phyloP scores from a whole-genome alignment of 2,888 invertebrate species.

The Drosophila longiperda region DNA sequence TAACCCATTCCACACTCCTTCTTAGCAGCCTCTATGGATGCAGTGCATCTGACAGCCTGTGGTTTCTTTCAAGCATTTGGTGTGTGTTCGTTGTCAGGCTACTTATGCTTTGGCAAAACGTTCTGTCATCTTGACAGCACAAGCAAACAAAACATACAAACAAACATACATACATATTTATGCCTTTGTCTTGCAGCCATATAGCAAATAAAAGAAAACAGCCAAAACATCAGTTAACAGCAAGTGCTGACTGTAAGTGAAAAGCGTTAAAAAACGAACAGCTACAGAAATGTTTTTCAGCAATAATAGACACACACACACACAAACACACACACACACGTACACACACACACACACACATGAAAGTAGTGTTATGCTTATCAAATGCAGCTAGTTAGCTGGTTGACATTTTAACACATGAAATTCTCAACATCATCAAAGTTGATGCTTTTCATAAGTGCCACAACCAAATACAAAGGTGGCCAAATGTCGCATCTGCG shows the following conservation, averaged over 20 bases:
- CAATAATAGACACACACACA: conserved; percentile 36
- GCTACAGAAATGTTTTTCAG: conserved; percentile 48
- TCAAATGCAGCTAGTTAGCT: conserved; percentile 74
- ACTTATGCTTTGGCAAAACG: conserved; percentile 71
- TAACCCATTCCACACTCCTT: conserved; percentile 11
- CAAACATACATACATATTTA: conserved; percentile 6
- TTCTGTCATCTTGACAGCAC: conserved; percentile 74
- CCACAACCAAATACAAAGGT: neutral
- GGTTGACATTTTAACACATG: conserved; percentile 66
- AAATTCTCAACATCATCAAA: conserved; percentile 23
- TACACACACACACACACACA: neutral
- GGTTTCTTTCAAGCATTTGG: conserved; percentile 60
- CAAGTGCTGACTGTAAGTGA: conserved; percentile 44
- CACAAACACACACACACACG: neutral
- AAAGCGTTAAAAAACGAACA: conserved; percentile 49
- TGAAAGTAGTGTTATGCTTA: conserved; percentile 36
- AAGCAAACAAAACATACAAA: conserved; percentile 21
- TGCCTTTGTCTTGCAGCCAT: conserved; percentile 55
- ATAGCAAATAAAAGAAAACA: conserved; percentile 26
- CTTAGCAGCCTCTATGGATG: conserved; percentile 18
- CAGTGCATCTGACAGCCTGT: conserved; percentile 71
- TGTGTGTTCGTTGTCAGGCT: conserved; percentile 45
- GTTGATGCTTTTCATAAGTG: neutral
- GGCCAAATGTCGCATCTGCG: neutral
- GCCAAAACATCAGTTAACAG: conserved; percentile 49